phyloP scores from a whole-genome alignment of 1,140 invertebrate species.

The Aphelinus certus region DNA sequence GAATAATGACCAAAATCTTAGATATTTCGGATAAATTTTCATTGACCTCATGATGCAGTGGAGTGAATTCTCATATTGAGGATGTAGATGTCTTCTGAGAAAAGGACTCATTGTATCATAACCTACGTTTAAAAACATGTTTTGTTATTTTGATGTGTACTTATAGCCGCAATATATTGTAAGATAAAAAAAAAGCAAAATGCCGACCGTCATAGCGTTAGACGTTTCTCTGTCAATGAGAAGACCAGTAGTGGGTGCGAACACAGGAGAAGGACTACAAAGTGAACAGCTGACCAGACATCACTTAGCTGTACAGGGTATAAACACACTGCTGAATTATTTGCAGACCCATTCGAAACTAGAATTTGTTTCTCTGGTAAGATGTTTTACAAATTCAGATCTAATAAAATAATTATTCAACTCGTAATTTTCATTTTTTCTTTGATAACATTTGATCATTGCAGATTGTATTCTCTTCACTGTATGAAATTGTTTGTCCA shows the following conservation, averaged over 20 bases:
- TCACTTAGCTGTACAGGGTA: slow-evolving; percentile 83
- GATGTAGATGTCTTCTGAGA: too few species aligned
- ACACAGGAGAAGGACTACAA: slow-evolving; percentile 61
- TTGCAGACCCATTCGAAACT: slow-evolving; percentile 83
- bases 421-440: slow-evolving; percentile 17
- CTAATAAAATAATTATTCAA: slow-evolving; percentile 28
- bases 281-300: slow-evolving; percentile 68
- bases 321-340: slow-evolving; percentile 87
- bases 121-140: too few species aligned
- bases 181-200: slow-evolving; percentile 56
- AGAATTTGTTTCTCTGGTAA: slow-evolving; percentile 91
- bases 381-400: slow-evolving; percentile 37
- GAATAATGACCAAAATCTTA: too few species aligned
- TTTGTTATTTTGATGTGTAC: too few species aligned
- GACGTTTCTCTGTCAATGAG: slow-evolving; percentile 85
- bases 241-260: slow-evolving; percentile 70
- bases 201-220: slow-evolving; percentile 83
- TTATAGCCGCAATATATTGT: too few species aligned
- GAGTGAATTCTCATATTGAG: too few species aligned
- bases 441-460: slow-evolving; percentile 39
- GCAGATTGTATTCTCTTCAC: slow-evolving; percentile 81
- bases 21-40: too few species aligned
- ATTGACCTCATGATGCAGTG: too few species aligned
- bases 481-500: slow-evolving; percentile 80
- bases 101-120: too few species aligned